Base-by-base conservation (phyloP, 53 echinoderm and acorn worm genomes). In the Hippasteria phrygiana region DNA sequence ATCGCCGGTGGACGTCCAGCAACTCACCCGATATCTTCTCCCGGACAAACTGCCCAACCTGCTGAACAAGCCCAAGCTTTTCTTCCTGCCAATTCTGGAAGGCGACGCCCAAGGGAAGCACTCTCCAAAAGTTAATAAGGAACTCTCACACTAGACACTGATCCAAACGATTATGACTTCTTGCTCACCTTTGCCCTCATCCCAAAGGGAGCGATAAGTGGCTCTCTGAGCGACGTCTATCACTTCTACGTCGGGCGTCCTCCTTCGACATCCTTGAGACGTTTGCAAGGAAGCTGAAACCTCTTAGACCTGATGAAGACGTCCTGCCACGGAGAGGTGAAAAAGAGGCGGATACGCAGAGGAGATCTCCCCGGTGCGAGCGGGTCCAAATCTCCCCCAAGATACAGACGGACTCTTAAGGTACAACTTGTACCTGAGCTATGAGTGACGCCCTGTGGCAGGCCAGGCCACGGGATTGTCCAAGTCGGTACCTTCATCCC, bases 21-120 rank as follows among this genome's bases (percentile, higher is more conserved):
- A 96, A 56, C 93, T 96, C 36, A 96, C 94, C n/a, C 41, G 95
- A 96, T 33, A 96, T 96, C 45, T 96, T 96, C 87, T 73, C 95
- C 9, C 89, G 90, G 6, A 73, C 63, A 12, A 96, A 96, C 79
- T 96, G 94, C 39, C 96, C 96, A 13, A 93, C 90, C 16, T 89
- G n/a, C n/a, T n/a, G n/a, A n/a, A 91, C 56, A 96, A 96, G 45
- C 96, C 96, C 35, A 96, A 95, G 62, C 64, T 96, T 34, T 96
- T 96, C 69, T 93, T 96, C 73, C 47, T 96, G 17, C 93, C 94
- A 89, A 89, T 96, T 9, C 71, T 96, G 17, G 92, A 94, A 50
- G 12, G 33, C 53, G 47, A 73, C 43, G 1, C 34, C 34, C 62
- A 63, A 63, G 45, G 27, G 1, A 62, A 62, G n/a, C 62, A 33